Evolutionary conservation across 2,113 vertebrate genomes (phyloP).

Genomic region (Scomber colias): DNA sequence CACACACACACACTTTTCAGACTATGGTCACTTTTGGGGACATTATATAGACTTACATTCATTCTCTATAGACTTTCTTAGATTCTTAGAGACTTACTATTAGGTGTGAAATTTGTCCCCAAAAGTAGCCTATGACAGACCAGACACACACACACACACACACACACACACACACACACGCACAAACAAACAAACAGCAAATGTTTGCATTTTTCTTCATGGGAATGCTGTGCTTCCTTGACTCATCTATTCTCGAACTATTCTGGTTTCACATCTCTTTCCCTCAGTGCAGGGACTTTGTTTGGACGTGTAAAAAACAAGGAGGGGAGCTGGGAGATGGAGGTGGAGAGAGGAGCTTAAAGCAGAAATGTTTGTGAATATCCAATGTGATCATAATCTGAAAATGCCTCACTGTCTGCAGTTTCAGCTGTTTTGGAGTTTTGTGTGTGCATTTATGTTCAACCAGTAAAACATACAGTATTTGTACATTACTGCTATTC

Average conservation of each 20-base stretch:
- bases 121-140: no score
- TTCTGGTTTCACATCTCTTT: neutral
- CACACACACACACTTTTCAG: neutral
- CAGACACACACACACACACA: neutral
- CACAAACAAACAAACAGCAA: neutral
- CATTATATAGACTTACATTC: no score
- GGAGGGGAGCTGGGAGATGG: neutral
- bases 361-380: neutral
- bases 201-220: conserved; percentile 15
- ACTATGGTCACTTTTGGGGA: no score
- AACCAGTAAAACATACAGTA: neutral
- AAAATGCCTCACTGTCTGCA: neutral
- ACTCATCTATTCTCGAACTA: neutral
- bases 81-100: no score
- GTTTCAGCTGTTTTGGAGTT: neutral
- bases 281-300: neutral
- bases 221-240: neutral
- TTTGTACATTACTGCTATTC: neutral
- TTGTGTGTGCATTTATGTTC: neutral
- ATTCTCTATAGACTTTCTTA: no score
- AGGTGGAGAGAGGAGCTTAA: neutral
- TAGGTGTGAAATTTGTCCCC: no score
- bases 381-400: neutral
- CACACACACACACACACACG: neutral
- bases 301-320: no score